A percentile compares a stretch with the other conserved stretches of the same genome.
Evolutionary conservation across 1,140 invertebrate species (phyloP).

Genomic region (Eulimnadia texana): DNA sequence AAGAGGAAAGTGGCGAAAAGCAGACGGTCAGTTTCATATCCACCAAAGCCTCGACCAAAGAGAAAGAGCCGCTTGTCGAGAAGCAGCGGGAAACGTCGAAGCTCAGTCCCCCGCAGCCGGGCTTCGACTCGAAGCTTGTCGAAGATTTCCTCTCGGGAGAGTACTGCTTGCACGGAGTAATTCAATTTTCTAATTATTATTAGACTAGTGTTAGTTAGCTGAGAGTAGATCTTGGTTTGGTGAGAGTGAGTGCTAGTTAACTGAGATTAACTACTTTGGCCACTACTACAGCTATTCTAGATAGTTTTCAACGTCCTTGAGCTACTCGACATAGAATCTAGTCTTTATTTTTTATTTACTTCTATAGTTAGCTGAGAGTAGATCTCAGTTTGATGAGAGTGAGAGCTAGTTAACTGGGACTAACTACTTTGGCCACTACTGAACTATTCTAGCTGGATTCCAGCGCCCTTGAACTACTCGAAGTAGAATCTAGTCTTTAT

Average conservation of each 20-base stretch:
- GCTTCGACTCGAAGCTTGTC: slow-evolving; percentile 44
- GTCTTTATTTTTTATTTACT: too few species aligned
- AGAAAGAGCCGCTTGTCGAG: neutral
- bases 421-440: too few species aligned
- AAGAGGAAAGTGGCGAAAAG: slow-evolving; percentile 1
- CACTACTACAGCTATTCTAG: too few species aligned
- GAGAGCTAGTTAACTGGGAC: too few species aligned
- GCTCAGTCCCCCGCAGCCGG: slow-evolving; percentile 23
- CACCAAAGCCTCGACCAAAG: neutral
- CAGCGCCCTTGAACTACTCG: too few species aligned
- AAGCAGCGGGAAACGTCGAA: slow-evolving; percentile 18
- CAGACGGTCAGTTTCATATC: slow-evolving; percentile 5
- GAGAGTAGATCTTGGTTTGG: neutral
- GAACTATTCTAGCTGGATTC: too few species aligned
- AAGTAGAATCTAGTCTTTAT: too few species aligned
- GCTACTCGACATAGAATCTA: too few species aligned
- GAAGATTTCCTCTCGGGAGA: slow-evolving; percentile 65
- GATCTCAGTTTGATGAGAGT: slow-evolving; percentile 1
- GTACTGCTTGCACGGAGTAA: slow-evolving; percentile 63
- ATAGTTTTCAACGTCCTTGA: too few species aligned
- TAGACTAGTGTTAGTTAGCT: slow-evolving; percentile 2
- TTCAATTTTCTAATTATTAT: slow-evolving; percentile 1
- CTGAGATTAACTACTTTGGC: too few species aligned
- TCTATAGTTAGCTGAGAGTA: neutral
- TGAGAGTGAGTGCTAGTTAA: too few species aligned